phyloP scores from a whole-genome alignment of 2,113 vertebrate genomes.

The Centrocercus urophasianus region DNA sequence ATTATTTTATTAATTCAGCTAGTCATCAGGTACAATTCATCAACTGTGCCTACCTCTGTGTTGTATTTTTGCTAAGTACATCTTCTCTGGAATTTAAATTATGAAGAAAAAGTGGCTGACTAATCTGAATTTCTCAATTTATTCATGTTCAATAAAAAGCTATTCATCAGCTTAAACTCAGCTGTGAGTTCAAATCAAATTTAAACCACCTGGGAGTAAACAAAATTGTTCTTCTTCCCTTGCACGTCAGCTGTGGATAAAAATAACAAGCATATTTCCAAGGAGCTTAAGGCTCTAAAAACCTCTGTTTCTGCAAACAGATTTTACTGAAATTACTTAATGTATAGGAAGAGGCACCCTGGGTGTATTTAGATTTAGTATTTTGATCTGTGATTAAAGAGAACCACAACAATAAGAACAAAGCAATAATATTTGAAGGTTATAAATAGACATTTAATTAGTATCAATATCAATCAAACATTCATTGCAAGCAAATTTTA shows the following conservation, averaged over 20 bases:
- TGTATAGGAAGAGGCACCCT: not conserved
- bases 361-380: slow-evolving; percentile 23
- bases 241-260: slow-evolving; percentile 64
- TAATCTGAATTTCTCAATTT: slow-evolving; percentile 89
- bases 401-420: slow-evolving; percentile 16
- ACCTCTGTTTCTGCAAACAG: slow-evolving; percentile 39
- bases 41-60: slow-evolving; percentile 59
- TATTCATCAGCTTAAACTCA: slow-evolving; percentile 90
- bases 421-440: not conserved
- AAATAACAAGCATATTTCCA: slow-evolving; percentile 75
- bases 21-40: slow-evolving; percentile 72
- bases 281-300: slow-evolving; percentile 59
- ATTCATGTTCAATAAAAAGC: slow-evolving; percentile 92
- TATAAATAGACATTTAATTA: slow-evolving; percentile 11
- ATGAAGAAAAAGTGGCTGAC: slow-evolving; percentile 86
- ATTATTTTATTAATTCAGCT: slow-evolving; percentile 74
- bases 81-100: slow-evolving; percentile 82
- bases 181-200: slow-evolving; percentile 90
- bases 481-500: not conserved
- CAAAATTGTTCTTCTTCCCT: slow-evolving; percentile 81
- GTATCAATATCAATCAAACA: not conserved
- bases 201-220: slow-evolving; percentile 87
- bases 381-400: slow-evolving; percentile 36
- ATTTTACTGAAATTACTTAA: slow-evolving; percentile 61
- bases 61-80: slow-evolving; percentile 80